Evolutionary conservation across 2,888 invertebrate species (phyloP).

Genomic region (Dyspetes luteomarginatus): DNA sequence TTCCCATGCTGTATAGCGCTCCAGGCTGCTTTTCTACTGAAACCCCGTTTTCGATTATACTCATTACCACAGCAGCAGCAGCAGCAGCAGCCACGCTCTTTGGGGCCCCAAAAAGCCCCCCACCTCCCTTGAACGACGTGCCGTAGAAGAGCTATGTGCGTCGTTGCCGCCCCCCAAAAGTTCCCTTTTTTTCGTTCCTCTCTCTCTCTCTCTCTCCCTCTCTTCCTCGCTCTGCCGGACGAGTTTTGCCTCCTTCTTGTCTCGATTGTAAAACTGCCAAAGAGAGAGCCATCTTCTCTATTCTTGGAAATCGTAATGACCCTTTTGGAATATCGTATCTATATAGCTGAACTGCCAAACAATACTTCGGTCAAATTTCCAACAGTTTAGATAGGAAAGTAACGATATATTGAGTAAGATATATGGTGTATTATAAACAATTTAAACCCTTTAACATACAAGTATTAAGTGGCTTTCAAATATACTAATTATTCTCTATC

Average conservation of each 20-base stretch:
- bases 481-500: no score
- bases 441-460: no score
- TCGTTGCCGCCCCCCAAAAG: constrained; percentile 43
- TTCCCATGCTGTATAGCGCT: constrained; percentile 66
- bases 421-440: no score
- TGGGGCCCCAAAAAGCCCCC: background rate
- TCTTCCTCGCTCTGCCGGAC: background rate
- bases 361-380: background rate
- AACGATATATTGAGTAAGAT: no score
- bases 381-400: no score
- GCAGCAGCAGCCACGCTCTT: constrained; percentile 33
- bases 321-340: constrained; percentile 15
- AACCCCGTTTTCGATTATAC: constrained; percentile 78
- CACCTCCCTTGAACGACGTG: constrained; percentile 1
- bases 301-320: constrained; percentile 74
- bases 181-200: constrained; percentile 23
- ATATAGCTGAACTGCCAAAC: no score
- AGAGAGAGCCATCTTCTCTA: constrained; percentile 68
- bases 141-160: constrained; percentile 47
- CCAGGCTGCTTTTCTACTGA: constrained; percentile 79
- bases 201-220: constrained; percentile 31
- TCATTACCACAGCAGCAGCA: constrained; percentile 75
- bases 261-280: constrained; percentile 65
- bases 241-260: constrained; percentile 29
- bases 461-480: no score